Conservation (phyloP, 2,888 invertebrate genomes). For the Drosophila fungiperda region DNA sequence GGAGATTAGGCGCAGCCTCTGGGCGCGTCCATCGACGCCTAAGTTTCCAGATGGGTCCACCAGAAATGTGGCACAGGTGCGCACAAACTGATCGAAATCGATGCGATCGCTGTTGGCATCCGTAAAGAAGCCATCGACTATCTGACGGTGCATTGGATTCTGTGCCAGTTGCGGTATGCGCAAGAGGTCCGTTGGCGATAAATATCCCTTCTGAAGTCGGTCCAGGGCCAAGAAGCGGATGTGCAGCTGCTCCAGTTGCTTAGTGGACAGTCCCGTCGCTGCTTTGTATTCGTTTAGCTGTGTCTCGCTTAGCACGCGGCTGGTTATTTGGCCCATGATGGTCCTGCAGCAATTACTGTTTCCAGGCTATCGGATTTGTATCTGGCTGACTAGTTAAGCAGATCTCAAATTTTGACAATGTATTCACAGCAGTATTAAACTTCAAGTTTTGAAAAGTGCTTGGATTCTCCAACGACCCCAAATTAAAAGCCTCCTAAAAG, state of each 20-base stretch:
- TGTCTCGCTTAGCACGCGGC: slow-evolving; percentile 32
- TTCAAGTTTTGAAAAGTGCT: not conserved
- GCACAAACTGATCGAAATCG: slow-evolving; percentile 45
- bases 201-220: slow-evolving; percentile 51
- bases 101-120: slow-evolving; percentile 25
- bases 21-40: slow-evolving; percentile 15
- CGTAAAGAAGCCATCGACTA: slow-evolving; percentile 59
- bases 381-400: not conserved
- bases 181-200: slow-evolving; percentile 56
- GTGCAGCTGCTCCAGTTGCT: slow-evolving; percentile 36
- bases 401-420: slow-evolving; percentile 17
- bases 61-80: slow-evolving; percentile 46
- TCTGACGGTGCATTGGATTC: slow-evolving; percentile 55
- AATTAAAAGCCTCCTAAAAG: not conserved
- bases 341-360: not conserved
- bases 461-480: not conserved
- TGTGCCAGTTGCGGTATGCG: slow-evolving; percentile 58
- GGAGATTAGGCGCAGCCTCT: slow-evolving; percentile 49
- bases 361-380: not conserved
- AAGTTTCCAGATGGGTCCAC: slow-evolving; percentile 24
- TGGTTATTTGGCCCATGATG: slow-evolving; percentile 39
- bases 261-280: slow-evolving; percentile 29
- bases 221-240: slow-evolving; percentile 38
- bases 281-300: slow-evolving; percentile 26
- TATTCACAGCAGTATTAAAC: slow-evolving; percentile 6